These are phyloP conservation scores for Helogale parvula DNA, from an alignment of 2,113 vertebrate genomes.

Conservation along the genomic window DNA sequence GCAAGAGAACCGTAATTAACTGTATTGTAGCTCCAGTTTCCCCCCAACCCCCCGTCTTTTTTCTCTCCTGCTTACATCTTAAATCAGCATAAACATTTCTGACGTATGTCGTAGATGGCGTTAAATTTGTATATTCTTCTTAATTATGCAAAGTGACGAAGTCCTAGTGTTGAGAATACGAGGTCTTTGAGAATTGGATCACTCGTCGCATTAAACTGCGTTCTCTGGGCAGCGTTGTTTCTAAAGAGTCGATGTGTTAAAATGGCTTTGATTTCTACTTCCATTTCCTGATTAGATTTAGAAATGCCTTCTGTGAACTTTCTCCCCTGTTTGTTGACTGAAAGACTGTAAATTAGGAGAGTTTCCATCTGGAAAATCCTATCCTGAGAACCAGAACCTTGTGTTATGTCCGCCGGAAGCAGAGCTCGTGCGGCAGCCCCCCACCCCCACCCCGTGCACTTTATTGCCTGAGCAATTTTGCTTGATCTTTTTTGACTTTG, in stretches of 20 bases:
- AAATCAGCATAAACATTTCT: neutral
- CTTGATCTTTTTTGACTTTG: slow-evolving; percentile 78
- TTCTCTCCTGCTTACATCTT: neutral
- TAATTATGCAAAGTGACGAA: neutral
- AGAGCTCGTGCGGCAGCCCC: neutral
- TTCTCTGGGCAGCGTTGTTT: neutral
- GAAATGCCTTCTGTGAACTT: neutral
- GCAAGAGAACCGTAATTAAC: neutral
- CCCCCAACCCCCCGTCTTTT: neutral
- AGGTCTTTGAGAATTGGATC: neutral
- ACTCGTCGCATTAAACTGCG: neutral
- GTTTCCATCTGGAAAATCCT: neutral
- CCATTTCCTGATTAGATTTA: slow-evolving; percentile 29
- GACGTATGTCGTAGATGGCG: neutral
- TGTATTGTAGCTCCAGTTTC: neutral
- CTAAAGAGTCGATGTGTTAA: neutral
- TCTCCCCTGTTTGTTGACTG: neutral
- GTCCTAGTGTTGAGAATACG: neutral
- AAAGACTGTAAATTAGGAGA: neutral
- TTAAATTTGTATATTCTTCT: neutral
- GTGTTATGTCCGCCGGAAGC: neutral
- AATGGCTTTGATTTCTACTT: neutral
- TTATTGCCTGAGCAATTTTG: slow-evolving; percentile 78
- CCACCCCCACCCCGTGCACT: slow-evolving; percentile 78
- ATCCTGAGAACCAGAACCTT: neutral